phyloP scores from a whole-genome alignment of 1,140 invertebrate species.

The Drosophila mayri region DNA sequence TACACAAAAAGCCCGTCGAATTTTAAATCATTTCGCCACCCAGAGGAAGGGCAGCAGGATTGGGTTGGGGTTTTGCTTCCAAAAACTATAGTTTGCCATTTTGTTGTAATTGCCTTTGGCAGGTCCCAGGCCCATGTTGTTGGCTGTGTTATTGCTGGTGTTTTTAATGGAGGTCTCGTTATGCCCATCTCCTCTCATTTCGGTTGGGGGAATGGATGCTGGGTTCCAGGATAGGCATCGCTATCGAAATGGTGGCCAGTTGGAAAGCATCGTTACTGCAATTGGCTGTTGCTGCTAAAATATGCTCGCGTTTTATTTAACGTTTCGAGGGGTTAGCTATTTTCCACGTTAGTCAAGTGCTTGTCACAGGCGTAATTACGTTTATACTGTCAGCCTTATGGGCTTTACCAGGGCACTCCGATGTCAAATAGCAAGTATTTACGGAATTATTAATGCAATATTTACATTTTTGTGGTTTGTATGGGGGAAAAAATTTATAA shows the following conservation, averaged over 20 bases:
- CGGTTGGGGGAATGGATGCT: not conserved
- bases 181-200: conserved; percentile 31
- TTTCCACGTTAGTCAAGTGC: conserved; percentile 20
- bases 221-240: conserved; percentile 16
- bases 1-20: conserved; percentile 58
- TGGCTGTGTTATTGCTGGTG: conserved; percentile 29
- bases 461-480: not conserved
- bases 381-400: not conserved
- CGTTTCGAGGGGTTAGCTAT: conserved; percentile 6
- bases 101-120: conserved; percentile 68
- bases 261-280: conserved; percentile 44
- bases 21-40: conserved; percentile 63
- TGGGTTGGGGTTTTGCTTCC: not conserved
- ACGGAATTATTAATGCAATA: not conserved
- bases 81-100: conserved; percentile 59
- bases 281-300: conserved; percentile 62
- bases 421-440: conserved; percentile 6
- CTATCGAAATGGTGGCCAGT: conserved; percentile 5
- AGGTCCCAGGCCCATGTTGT: conserved; percentile 21
- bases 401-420: not conserved
- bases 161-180: conserved; percentile 41
- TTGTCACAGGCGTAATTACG: conserved; percentile 12
- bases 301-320: conserved; percentile 71
- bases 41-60: conserved; percentile 1
- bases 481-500: not conserved